Evolutionary conservation across 2,888 invertebrate genomes (phyloP), one percentile per base, ranked within the genome.

Genomic region (Lycaena phlaeas): DNA sequence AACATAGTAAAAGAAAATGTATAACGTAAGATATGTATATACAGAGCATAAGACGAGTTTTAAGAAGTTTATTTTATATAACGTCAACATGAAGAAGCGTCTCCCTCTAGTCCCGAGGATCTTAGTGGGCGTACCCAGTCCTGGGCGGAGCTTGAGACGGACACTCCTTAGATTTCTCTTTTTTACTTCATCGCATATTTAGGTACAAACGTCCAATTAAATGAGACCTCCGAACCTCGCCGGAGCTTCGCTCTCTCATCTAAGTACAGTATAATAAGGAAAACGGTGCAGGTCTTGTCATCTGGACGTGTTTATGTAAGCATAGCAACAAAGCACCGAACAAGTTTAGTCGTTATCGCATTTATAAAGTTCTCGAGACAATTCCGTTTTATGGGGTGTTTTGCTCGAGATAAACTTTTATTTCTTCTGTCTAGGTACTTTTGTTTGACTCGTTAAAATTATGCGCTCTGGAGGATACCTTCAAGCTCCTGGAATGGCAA

Each of bases 381-480:
- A 74, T 79, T 79, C 68, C 69, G 57, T 76, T 82, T 84, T 82
- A 84, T 82, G 68, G 81, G 82, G 84, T 82, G 84, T 82, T 82
- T 81, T 78, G 78, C 69, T 73, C 62, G 66, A 78, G 78, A 81
- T 81, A 79, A 69, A 73, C 68, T 77, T 51, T 79, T 77, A 78
- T 81, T 73, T 70, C 66, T 68, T 72, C 75, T 72, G 72, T 76
- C 65, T 76, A 51, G 60, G 63, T 68, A 53, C 64, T 73, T 69
- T 70, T 59, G 56, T 60, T 61, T 38, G 36, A 9, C 10, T n/a
- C n/a, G 10, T 12, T 17, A 18, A 28, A 12, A 26, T n/a, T 11
- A 38, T 22, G n/a, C n/a, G n/a, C n/a, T n/a, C n/a, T n/a, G n/a
- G n/a, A n/a, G n/a, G n/a, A n/a, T n/a, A n/a, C n/a, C n/a, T n/a